Evolutionary conservation across 2,888 invertebrate species (phyloP).

Genomic region (Aspidapion aeneum): DNA sequence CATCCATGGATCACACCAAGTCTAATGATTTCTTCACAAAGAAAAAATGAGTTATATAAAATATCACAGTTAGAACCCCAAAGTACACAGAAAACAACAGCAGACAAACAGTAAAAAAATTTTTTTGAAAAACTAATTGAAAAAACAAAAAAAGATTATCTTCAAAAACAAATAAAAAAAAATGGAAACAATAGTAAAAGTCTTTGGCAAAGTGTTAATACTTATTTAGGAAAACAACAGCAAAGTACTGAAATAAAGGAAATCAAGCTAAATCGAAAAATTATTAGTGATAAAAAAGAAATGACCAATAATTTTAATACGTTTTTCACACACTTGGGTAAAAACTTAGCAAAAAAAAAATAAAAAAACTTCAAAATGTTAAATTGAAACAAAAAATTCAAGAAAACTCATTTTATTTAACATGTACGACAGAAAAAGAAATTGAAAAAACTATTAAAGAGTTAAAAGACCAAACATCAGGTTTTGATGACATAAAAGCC

Average conservation of each 20-base stretch:
- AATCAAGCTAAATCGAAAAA: not conserved
- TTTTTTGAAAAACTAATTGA: not conserved
- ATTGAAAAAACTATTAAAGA: no score
- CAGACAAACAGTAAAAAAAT: not conserved
- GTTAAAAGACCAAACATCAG: no score
- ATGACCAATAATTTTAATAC: not conserved
- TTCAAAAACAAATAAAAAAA: conserved; percentile 4
- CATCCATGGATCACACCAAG: not conserved
- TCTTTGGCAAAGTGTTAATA: not conserved
- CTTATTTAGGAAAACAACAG: not conserved
- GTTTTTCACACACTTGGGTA: not conserved
- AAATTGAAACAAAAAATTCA: not conserved
- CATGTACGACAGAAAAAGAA: not conserved
- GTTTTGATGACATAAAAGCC: no score
- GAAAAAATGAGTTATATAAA: not conserved
- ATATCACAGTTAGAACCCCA: not conserved
- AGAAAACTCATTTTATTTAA: not conserved
- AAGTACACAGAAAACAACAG: not conserved
- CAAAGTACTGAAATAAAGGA: not conserved
- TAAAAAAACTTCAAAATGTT: not conserved
- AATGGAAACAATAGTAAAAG: not conserved
- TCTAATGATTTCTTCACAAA: not conserved
- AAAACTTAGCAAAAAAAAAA: not conserved
- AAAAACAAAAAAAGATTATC: not conserved
- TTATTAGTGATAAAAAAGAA: not conserved